Evolutionary conservation across 2,888 invertebrate species (phyloP).

Genomic region (Axea sp.): DNA sequence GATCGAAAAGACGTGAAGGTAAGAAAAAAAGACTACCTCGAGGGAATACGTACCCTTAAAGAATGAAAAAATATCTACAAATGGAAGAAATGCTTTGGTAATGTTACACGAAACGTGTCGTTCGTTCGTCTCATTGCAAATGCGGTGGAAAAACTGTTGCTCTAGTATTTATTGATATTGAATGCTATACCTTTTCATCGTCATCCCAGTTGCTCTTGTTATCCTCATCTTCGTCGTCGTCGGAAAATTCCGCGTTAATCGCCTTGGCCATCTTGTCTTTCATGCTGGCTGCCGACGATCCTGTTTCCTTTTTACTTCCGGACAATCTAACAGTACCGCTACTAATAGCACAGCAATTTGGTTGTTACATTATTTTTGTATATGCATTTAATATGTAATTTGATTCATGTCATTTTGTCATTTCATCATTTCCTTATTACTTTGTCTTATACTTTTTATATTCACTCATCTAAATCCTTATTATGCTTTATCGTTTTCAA

Average conservation of each 20-base stretch:
- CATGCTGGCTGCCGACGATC: conserved; percentile 73
- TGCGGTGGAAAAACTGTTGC: no score
- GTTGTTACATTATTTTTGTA: conserved; percentile 65
- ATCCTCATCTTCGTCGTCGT: conserved; percentile 76
- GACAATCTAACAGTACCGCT: conserved; percentile 78
- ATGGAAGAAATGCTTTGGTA: no score
- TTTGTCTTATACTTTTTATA: conserved; percentile 13
- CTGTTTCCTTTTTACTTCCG: conserved; percentile 78
- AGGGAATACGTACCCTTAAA: no score
- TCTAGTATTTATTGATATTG: no score
- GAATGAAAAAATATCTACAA: no score
- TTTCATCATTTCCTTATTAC: conserved; percentile 65
- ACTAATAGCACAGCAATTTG: conserved; percentile 77
- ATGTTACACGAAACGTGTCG: no score
- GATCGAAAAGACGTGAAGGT: no score
- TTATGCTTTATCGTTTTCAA: conserved; percentile 65
- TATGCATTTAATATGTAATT: conserved; percentile 62
- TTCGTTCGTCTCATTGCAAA: no score
- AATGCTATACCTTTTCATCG: conserved; percentile 76
- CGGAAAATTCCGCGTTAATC: conserved; percentile 77
- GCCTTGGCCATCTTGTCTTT: conserved; percentile 79
- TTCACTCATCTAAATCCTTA: conserved; percentile 42
- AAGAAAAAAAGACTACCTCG: no score
- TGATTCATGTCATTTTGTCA: conserved; percentile 74
- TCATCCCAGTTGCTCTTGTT: conserved; percentile 76